Conservation (phyloP, 1,140 invertebrate species). For the Neuroterus valhalla region DNA sequence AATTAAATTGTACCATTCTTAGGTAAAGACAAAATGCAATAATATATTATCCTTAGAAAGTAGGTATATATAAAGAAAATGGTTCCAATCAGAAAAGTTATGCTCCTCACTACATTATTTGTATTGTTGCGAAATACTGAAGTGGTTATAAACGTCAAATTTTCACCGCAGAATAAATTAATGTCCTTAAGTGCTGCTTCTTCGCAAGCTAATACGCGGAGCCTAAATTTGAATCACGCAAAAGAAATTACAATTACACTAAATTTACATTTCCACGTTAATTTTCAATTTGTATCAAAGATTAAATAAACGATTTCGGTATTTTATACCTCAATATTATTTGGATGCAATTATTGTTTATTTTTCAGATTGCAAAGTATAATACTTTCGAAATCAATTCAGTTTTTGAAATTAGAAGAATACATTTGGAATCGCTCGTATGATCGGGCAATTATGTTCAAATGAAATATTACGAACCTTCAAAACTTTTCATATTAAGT, state of each 20-base stretch:
- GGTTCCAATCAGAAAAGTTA: neutral
- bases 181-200: neutral
- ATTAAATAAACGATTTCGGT: no score
- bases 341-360: no score
- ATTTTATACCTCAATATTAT: no score
- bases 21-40: no score
- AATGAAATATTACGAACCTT: no score
- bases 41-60: neutral
- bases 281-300: neutral
- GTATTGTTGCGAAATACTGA: slow-evolving; percentile 5
- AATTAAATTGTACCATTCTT: no score
- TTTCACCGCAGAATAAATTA: slow-evolving; percentile 21
- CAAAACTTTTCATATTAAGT: no score
- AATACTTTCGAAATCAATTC: no score
- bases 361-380: no score
- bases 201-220: slow-evolving; percentile 1
- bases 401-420: no score
- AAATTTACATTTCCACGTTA: neutral
- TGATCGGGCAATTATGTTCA: no score
- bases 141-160: neutral
- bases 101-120: neutral
- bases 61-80: neutral
- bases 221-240: neutral
- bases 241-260: neutral
- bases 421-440: no score